These are phyloP conservation scores for Chrysochloris asiatica DNA, from an alignment of 2,113 vertebrate genomes.

Conservation along the genomic window DNA sequence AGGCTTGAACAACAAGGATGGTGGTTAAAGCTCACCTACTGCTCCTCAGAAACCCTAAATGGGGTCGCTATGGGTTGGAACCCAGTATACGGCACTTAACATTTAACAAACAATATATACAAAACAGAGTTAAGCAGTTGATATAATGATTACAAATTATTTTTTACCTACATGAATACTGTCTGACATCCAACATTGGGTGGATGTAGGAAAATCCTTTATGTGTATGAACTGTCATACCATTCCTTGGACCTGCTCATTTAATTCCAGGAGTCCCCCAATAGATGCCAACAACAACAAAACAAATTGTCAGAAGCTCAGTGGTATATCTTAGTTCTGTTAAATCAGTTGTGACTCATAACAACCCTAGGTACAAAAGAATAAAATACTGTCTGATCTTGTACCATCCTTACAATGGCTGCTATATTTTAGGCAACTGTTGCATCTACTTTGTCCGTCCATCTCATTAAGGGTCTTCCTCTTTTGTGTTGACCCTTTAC, in stretches of 20 bases:
- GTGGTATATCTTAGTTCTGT: too few relatives aligned
- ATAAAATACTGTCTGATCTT: not conserved
- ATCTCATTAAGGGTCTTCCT: not conserved
- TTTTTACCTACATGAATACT: not conserved
- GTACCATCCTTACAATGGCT: not conserved
- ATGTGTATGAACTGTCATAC: not conserved
- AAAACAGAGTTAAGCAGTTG: not conserved
- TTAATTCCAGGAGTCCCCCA: not conserved
- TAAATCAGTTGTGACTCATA: too few relatives aligned
- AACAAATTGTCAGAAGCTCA: not conserved
- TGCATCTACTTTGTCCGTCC: not conserved
- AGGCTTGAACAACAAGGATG: too few relatives aligned
- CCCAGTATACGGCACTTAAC: too few relatives aligned
- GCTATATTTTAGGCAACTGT: too few relatives aligned
- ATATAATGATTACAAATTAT: not conserved
- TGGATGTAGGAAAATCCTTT: not conserved
- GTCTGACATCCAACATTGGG: not conserved
- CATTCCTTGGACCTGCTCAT: not conserved
- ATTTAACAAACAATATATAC: too few relatives aligned
- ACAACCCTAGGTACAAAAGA: not conserved
- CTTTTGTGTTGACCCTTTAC: not conserved
- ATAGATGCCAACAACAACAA: not conserved
- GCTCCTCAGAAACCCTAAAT: too few relatives aligned
- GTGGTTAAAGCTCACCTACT: too few relatives aligned
- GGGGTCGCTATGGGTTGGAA: too few relatives aligned